Conservation (phyloP, 2,888 invertebrate species). For the Thera britannica region DNA sequence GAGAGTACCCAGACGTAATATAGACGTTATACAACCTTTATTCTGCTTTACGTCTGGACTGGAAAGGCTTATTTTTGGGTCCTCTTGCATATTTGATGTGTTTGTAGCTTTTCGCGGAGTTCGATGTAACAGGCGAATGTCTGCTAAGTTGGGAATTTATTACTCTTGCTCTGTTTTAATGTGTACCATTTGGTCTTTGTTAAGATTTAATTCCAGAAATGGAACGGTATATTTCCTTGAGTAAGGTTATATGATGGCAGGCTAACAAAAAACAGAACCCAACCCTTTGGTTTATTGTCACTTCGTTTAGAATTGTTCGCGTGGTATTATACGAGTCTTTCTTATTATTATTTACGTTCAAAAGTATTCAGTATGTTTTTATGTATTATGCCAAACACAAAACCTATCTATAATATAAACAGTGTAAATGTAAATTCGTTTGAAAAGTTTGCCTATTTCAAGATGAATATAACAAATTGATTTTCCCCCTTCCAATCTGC, state of each 20-base stretch:
- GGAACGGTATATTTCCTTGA: background rate
- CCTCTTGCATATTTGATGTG: conserved; percentile 25
- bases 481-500: conserved; percentile 9
- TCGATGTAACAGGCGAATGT: background rate
- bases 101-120: conserved; percentile 6
- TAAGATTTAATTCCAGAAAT: background rate
- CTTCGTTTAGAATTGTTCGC: too few relatives aligned
- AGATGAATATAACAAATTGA: conserved; percentile 18
- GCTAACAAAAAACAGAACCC: too few relatives aligned
- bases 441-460: conserved; percentile 8
- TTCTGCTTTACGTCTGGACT: conserved; percentile 23
- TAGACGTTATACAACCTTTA: conserved; percentile 22
- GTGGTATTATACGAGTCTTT: too few relatives aligned
- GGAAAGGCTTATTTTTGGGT: conserved; percentile 28
- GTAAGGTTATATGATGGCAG: background rate
- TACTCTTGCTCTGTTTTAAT: background rate
- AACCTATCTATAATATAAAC: too few relatives aligned
- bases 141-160: conserved; percentile 13
- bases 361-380: too few relatives aligned
- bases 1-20: conserved; percentile 12
- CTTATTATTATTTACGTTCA: too few relatives aligned
- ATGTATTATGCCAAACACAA: too few relatives aligned
- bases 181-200: conserved; percentile 5
- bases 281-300: too few relatives aligned
- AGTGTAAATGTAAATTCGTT: conserved; percentile 16